Evolutionary conservation across 2,888 invertebrate genomes (phyloP).

Genomic region (Aleiodes leptofemur): DNA sequence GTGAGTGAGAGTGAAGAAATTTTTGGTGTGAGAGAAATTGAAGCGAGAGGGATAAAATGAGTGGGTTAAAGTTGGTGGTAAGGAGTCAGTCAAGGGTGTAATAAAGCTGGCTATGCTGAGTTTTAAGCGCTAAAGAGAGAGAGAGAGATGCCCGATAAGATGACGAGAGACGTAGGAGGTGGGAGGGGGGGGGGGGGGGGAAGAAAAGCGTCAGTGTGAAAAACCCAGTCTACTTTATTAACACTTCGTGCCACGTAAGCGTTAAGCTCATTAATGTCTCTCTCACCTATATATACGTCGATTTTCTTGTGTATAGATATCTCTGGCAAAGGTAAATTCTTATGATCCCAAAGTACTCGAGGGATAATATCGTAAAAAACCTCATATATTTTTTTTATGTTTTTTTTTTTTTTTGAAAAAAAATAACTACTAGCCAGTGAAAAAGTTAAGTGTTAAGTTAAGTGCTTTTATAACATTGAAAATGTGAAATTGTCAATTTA

Average conservation of each 20-base stretch:
- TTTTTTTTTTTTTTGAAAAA: background rate
- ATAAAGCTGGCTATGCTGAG: conserved; percentile 37
- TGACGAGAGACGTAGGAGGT: conserved; percentile 48
- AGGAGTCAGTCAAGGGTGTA: conserved; percentile 34
- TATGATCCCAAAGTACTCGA: background rate
- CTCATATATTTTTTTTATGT: conserved; percentile 7
- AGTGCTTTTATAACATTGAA: conserved; percentile 38
- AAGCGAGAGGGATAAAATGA: background rate
- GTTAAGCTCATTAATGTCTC: conserved; percentile 59
- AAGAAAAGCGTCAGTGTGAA: conserved; percentile 53
- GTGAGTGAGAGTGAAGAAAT: conserved; percentile 24
- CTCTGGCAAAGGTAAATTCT: background rate
- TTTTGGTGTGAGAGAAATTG: background rate
- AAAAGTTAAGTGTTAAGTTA: conserved; percentile 27
- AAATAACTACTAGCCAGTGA: background rate
- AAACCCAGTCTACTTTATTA: conserved; percentile 58
- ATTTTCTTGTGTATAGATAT: conserved; percentile 48
- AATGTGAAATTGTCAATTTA: background rate
- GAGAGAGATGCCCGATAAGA: conserved; percentile 46
- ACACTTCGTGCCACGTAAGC: conserved; percentile 54
- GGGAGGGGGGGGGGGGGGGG: conserved; percentile 47
- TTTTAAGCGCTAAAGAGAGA: conserved; percentile 23
- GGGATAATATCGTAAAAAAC: conserved; percentile 13
- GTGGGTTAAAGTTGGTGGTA: background rate
- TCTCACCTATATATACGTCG: conserved; percentile 44